phyloP scores from a whole-genome alignment of 2,113 vertebrate genomes.

The Synodontis membranacea region DNA sequence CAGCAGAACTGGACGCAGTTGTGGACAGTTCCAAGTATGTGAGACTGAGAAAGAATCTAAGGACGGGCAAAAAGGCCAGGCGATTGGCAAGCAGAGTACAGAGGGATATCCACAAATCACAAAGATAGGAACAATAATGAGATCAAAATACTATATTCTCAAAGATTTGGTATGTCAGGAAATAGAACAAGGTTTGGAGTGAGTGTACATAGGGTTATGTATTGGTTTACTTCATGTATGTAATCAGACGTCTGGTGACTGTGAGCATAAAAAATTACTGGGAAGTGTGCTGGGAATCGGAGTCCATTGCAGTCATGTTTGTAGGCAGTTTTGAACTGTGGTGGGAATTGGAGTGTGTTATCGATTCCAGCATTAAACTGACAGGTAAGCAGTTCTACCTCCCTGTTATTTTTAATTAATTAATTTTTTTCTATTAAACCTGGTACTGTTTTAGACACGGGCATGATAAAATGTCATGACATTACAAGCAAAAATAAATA shows the following conservation, averaged over 20 bases:
- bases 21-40: background rate
- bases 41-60: background rate
- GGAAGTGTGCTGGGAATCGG: background rate
- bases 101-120: background rate
- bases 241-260: background rate
- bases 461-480: background rate
- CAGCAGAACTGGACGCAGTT: background rate
- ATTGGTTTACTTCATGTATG: background rate
- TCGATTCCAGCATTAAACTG: background rate
- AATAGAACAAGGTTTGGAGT: background rate
- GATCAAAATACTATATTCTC: no score
- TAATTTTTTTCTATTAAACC: background rate
- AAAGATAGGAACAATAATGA: background rate
- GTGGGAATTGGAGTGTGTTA: background rate
- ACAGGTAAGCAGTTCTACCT: background rate
- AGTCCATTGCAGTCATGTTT: background rate
- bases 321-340: background rate
- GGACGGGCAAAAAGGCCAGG: background rate
- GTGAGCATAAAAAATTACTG: no score
- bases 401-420: background rate
- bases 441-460: background rate
- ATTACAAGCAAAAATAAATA: no score
- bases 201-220: background rate
- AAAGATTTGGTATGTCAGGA: background rate
- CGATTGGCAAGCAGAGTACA: background rate